Conservation (phyloP, 1,140 invertebrate genomes). For the Conopomorpha cramerella region DNA sequence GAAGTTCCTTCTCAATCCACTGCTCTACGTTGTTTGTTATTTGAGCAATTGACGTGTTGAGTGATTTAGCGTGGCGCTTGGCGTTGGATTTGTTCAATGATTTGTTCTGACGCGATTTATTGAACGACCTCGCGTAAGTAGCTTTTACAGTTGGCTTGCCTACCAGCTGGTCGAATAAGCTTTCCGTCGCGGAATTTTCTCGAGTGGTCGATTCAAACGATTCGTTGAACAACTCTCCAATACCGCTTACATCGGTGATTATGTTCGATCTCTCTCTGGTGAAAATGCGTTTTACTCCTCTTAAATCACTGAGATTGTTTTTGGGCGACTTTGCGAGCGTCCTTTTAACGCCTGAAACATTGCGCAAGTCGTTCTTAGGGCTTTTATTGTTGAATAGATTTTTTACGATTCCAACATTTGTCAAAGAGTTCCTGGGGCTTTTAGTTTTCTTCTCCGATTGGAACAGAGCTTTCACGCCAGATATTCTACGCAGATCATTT, state of each 20-base stretch:
- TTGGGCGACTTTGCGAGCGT: slow-evolving; percentile 19
- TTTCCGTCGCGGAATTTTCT: slow-evolving; percentile 6
- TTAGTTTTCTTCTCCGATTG: slow-evolving; percentile 11
- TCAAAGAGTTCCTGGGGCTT: slow-evolving; percentile 32
- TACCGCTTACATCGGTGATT: slow-evolving; percentile 24
- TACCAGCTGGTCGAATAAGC: slow-evolving; percentile 26
- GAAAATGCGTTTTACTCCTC: slow-evolving; percentile 34
- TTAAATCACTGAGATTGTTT: slow-evolving; percentile 32
- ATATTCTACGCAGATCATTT: slow-evolving; percentile 44
- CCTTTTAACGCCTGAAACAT: slow-evolving; percentile 35
- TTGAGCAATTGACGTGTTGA: slow-evolving; percentile 16
- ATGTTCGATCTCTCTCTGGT: slow-evolving; percentile 12
- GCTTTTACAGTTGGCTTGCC: slow-evolving; percentile 23
- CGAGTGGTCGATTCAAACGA: slow-evolving; percentile 4
- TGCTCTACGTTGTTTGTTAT: slow-evolving; percentile 24
- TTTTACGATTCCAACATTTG: slow-evolving; percentile 35
- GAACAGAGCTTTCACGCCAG: slow-evolving; percentile 35
- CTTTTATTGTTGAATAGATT: slow-evolving; percentile 22
- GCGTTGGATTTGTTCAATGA: slow-evolving; percentile 5
- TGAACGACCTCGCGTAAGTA: slow-evolving; percentile 25
- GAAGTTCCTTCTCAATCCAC: slow-evolving; percentile 28
- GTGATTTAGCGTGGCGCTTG: slow-evolving; percentile 13
- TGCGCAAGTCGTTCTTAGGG: slow-evolving; percentile 25
- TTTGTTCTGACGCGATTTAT: no score
- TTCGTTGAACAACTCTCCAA: slow-evolving; percentile 24